Conservation (phyloP, 2,113 vertebrate species). For the Oophaga pumilio region DNA sequence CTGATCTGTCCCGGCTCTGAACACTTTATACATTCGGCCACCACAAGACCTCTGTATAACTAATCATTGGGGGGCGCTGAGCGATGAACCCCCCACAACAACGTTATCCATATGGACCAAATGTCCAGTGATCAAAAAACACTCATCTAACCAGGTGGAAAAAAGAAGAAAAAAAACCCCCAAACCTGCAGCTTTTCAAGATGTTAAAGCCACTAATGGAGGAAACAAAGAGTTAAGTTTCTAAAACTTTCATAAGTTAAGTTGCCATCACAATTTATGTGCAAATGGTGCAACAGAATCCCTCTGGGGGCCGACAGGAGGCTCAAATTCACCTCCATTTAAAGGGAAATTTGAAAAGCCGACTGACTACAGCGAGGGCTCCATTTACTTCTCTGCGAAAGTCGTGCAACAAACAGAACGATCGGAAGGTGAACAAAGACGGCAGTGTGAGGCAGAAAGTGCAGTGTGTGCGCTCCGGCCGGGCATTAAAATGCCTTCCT, state of each 20-base stretch:
- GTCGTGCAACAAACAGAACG: slow-evolving; percentile 58
- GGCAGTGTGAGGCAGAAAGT: slow-evolving; percentile 54
- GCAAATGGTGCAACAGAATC: slow-evolving; percentile 56
- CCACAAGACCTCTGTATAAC: too few relatives aligned
- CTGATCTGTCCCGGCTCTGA: too few relatives aligned
- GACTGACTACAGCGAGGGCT: slow-evolving; percentile 39
- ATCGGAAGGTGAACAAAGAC: slow-evolving; percentile 52
- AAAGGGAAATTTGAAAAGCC: slow-evolving; percentile 55
- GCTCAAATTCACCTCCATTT: slow-evolving; percentile 57
- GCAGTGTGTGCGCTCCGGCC: slow-evolving; percentile 49
- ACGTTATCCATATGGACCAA: too few relatives aligned
- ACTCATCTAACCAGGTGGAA: neutral
- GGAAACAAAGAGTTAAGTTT: slow-evolving; percentile 41
- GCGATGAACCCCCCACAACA: too few relatives aligned
- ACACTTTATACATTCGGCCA: too few relatives aligned
- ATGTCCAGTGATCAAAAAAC: too few relatives aligned
- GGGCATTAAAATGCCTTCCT: slow-evolving; percentile 56
- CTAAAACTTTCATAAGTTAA: slow-evolving; percentile 26
- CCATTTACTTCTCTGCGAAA: slow-evolving; percentile 49
- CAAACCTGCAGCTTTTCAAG: neutral
- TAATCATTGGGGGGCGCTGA: too few relatives aligned
- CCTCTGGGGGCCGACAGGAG: slow-evolving; percentile 47
- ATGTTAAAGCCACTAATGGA: neutral
- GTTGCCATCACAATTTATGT: slow-evolving; percentile 57
- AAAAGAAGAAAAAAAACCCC: neutral